Base-by-base conservation (phyloP, 2,888 invertebrate genomes). In the Piscicola geometra region DNA sequence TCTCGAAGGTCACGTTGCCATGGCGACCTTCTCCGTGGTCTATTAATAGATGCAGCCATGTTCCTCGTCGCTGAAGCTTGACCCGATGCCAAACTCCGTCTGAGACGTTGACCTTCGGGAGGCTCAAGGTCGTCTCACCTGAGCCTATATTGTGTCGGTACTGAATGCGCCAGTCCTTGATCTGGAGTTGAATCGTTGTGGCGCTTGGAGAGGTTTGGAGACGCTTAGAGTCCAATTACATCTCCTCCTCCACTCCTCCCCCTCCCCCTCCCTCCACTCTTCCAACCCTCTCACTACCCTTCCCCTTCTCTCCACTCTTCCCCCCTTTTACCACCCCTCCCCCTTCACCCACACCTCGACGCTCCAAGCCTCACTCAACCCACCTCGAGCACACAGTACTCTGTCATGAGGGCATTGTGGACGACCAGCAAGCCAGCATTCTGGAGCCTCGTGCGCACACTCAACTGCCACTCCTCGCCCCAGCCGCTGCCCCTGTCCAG, bases 61-160 rank as follows among this genome's bases (percentile, higher is more conserved):
- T 93, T 56, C 96, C 96, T 81, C 93, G 93, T 75, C 97, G 89
- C 81, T 92, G 92, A 0, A 96, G 92, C 80, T 92, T 90, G 3
- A 94, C 94, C 75, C 93, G 93, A 84, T 98, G 97, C 97, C 97
- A 97, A 82, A 94, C 94, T 0, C 97, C 97, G 84, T 96, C 93
- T 83, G 94, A 93, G 1, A 96, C 94, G 0, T 92, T 90, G 35
- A 95, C 91, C 3, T 93, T 91, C 81, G 92, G 92, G 71, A 95
- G 87, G 92, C 93, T 93, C 81, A 97, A 90, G 83, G 93, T 92
- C 36, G 94, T 94, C 85, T 94, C 94, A 3, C 80, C 80, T 56
- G 94, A 93, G 85, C 96, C 96, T 73, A 97, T 88, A 86, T 97
- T 96, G 85, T 92, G 97, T 79, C 93, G 90, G 88, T 95, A 94